A percentile compares a stretch with the other conserved stretches of the same genome.
Conservation (phyloP, 37 sponge, comb jelly and placozoan species). For the Aplysina aerophoba region DNA sequence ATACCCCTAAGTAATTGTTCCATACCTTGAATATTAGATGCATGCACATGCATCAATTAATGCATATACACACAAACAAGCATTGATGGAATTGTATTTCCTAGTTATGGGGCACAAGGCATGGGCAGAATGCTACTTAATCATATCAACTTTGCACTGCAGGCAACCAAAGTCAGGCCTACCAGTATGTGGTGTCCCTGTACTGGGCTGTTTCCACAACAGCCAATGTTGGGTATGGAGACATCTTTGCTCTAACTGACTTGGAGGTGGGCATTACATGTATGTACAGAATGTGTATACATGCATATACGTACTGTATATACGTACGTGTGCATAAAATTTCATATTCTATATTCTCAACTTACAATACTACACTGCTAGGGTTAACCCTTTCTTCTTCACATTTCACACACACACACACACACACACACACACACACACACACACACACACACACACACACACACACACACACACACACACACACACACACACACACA, state of each 20-base stretch:
- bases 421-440: background rate
- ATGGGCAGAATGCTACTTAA: no score
- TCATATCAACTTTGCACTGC: background rate
- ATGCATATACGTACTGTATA: no score
- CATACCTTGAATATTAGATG: no score
- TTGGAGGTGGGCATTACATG: background rate
- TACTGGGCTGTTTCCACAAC: slow-evolving; percentile 81
- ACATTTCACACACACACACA: background rate
- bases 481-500: background rate
- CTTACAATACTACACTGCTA: no score
- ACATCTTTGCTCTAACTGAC: slow-evolving; percentile 65
- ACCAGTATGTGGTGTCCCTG: slow-evolving; percentile 76
- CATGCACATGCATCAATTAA: no score
- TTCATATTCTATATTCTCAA: no score
- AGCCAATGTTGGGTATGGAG: slow-evolving; percentile 83
- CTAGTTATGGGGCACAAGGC: background rate
- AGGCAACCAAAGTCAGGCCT: slow-evolving; percentile 15
- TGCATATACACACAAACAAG: background rate
- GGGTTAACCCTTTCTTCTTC: no score
- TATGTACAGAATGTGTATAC: background rate
- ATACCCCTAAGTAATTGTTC: slow-evolving; percentile 38
- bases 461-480: background rate
- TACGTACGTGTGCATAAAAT: no score
- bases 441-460: background rate
- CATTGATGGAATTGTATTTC: background rate